A percentile compares a stretch with the other conserved stretches of the same genome.
phyloP scores from a whole-genome alignment of 2,888 invertebrate species.

The Platycnemis pennipes region DNA sequence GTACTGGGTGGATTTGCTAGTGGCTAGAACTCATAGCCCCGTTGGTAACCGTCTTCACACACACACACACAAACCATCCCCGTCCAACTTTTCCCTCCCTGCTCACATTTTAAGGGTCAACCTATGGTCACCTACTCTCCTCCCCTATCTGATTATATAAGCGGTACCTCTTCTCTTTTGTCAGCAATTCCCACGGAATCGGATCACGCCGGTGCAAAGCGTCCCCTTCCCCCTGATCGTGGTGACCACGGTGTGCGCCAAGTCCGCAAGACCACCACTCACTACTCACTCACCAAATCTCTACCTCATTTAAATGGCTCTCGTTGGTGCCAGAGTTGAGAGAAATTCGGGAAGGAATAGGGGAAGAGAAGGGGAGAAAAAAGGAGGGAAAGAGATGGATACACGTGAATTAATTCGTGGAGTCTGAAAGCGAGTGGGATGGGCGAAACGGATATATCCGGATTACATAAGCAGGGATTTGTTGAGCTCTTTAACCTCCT shows the following conservation, averaged over 20 bases:
- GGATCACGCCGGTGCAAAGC: background rate
- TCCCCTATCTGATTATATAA: background rate
- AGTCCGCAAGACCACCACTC: background rate
- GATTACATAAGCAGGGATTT: no score
- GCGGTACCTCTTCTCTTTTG: background rate
- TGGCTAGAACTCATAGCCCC: no score
- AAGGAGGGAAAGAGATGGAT: no score
- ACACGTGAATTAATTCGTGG: no score
- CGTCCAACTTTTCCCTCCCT: no score
- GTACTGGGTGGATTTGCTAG: background rate
- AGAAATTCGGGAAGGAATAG: background rate
- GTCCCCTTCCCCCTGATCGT: background rate
- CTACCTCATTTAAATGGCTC: background rate
- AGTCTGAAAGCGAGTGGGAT: no score
- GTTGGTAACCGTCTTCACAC: no score
- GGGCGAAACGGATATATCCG: no score
- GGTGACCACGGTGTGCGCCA: background rate
- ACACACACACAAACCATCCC: no score
- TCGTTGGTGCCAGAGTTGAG: background rate
- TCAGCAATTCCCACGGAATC: background rate
- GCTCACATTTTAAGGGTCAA: no score
- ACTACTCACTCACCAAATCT: background rate
- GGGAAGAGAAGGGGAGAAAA: background rate
- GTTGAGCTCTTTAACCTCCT: no score
- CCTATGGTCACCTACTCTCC: background rate